These are phyloP conservation scores for Zaprionus lachaisei DNA, from an alignment of 1,140 invertebrate species.

Conservation along the genomic window DNA sequence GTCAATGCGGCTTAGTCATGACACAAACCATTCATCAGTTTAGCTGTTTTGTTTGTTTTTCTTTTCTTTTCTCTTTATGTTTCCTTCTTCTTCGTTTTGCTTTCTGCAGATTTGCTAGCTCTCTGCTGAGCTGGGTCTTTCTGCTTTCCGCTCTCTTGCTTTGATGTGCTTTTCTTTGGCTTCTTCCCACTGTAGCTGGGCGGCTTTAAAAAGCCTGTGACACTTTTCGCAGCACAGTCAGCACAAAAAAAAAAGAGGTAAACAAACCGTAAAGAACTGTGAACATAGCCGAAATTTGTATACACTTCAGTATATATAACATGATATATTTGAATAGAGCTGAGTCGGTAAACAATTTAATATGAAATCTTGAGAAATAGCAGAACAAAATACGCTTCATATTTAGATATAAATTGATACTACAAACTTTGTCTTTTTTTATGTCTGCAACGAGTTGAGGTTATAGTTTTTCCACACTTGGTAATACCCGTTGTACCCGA, in stretches of 20 bases:
- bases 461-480: background rate
- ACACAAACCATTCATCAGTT: constrained; percentile 22
- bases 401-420: background rate
- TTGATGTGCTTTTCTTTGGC: constrained; percentile 66
- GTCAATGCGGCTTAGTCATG: constrained; percentile 14
- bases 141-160: constrained; percentile 34
- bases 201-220: constrained; percentile 45
- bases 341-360: no score
- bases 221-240: constrained; percentile 43
- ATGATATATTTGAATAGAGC: background rate
- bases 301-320: background rate
- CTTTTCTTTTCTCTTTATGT: constrained; percentile 5
- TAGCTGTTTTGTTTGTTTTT: background rate
- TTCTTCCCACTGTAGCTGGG: constrained; percentile 42
- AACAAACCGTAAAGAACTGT: constrained; percentile 7
- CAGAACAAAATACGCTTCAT: background rate
- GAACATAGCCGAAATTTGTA: background rate
- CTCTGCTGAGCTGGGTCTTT: constrained; percentile 15
- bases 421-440: background rate
- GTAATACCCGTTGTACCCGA: background rate
- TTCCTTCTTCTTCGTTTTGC: constrained; percentile 26
- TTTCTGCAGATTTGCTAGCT: constrained; percentile 16
- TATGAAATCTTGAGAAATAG: background rate
- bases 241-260: constrained; percentile 29
- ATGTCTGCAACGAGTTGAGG: background rate